Evolutionary conservation across 2,888 invertebrate species (phyloP).

Genomic region (Protula sp.): DNA sequence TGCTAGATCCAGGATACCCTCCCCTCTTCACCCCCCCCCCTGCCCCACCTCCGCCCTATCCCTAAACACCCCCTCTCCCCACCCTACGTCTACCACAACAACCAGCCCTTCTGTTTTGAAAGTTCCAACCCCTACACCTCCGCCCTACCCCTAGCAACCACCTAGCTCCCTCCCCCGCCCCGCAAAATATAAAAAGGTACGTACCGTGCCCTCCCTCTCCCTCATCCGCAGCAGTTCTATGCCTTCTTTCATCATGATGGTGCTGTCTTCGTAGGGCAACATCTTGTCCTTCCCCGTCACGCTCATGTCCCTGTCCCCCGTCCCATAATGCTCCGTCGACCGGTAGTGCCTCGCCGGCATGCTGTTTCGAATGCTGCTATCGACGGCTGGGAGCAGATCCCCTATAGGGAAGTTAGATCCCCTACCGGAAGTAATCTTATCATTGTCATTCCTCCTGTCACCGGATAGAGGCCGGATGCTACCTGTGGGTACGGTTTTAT

Average conservation of each 20-base stretch:
- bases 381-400: not conserved
- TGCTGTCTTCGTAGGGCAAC: not conserved
- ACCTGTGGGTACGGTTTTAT: not conserved
- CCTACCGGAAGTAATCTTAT: not conserved
- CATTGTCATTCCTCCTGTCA: not conserved
- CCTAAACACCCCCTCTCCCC: too few species aligned
- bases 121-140: too few species aligned
- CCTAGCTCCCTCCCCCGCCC: too few species aligned
- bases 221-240: not conserved
- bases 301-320: not conserved
- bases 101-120: too few species aligned
- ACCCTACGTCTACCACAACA: too few species aligned
- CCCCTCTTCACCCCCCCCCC: too few species aligned
- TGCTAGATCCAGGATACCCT: too few species aligned
- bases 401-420: not conserved
- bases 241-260: not conserved
- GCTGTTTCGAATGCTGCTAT: not conserved
- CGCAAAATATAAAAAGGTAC: too few species aligned
- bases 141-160: too few species aligned
- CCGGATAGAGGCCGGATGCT: not conserved
- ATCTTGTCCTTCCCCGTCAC: not conserved
- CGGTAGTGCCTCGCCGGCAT: not conserved
- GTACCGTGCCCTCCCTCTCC: too few species aligned
- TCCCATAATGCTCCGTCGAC: not conserved
- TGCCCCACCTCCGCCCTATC: too few species aligned